These are phyloP conservation scores for Periophthalmus modestus DNA, from an alignment of 2,113 vertebrate species.

Conservation along the genomic window DNA sequence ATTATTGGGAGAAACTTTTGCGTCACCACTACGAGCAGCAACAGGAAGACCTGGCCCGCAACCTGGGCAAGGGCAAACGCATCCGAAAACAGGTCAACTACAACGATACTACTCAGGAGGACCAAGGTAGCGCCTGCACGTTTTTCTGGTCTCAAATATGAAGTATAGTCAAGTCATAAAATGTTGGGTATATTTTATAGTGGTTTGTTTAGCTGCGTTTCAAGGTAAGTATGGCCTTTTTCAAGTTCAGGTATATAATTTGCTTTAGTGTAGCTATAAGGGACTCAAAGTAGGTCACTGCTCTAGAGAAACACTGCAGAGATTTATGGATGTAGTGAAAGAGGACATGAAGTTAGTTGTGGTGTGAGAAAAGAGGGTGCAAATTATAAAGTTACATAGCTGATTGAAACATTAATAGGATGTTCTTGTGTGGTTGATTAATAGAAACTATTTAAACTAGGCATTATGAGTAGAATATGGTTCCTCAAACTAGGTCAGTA, in stretches of 20 bases:
- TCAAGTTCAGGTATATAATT: background rate
- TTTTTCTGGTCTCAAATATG: constrained; percentile 3
- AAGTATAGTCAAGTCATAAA: background rate
- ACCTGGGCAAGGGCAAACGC: constrained; percentile 95
- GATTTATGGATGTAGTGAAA: constrained; percentile 8
- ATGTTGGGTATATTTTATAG: background rate
- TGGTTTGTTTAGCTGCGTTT: background rate
- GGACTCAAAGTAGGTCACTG: background rate
- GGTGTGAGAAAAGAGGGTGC: background rate
- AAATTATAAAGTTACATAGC: background rate
- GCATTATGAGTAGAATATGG: background rate
- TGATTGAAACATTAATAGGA: no score
- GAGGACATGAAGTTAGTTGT: constrained; percentile 1
- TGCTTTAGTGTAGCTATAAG: background rate
- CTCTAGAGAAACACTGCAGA: background rate
- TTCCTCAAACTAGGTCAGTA: background rate
- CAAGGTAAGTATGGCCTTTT: background rate
- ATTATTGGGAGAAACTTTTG: constrained; percentile 98
- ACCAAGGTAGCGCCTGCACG: constrained; percentile 84
- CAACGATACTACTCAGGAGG: constrained; percentile 96
- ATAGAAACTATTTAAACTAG: background rate
- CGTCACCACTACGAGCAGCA: constrained; percentile 98
- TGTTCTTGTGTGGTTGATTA: background rate
- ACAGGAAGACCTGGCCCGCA: constrained; percentile 95
- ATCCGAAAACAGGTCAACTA: constrained; percentile 99